Evolutionary conservation across 2,888 invertebrate species (phyloP), one percentile per base, ranked within the genome.

Genomic region (Amblyteles armatorius): DNA sequence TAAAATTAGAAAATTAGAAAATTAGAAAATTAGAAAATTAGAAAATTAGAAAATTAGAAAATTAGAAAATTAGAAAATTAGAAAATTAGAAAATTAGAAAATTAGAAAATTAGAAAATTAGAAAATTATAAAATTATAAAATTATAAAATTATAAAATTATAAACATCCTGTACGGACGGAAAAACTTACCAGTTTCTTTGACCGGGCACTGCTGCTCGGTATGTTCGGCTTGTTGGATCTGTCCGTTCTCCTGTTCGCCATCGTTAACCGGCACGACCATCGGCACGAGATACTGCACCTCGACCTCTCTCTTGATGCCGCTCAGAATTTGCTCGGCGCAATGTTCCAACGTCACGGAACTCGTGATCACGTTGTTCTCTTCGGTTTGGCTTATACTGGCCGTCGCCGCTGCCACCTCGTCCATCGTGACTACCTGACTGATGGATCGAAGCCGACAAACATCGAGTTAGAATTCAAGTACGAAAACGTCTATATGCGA

Each of bases 281-380:
- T 94, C 6, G 93, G 94, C 11, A 94, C 91, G 6, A 95, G 92
- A 84, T 95, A 95, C 90, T 96, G 95, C 67, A 96, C 96, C 89
- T 96, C 95, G 7, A 96, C 96, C 79, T 95, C 95, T 36, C 94
- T 94, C 88, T 95, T 95, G 9, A 96, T 94, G 4, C 95, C 96
- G 85, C 95, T 95, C 40, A 96, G 92, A 78, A 96, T 96, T 90
- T 95, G 95, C 44, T 95, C 95, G 0, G 96, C 96, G 5, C 95
- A 95, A 88, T 95, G 94, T 71, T 95, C 95, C 50, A 95, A 91
- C 60, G 95, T 93, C 33, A 92, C 92, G 11, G 93, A 88, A 84
- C 90, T 90, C 11, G 90, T 84, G 40, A 90, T 82, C 72, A 88
- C 88, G n/a, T 90, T 88, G 40, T 82, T 84, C 76, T 91, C 88